A percentile compares a stretch with the other conserved stretches of the same genome.
These are phyloP conservation scores for Vulpes lagopus DNA, from an alignment of 2,113 vertebrate species.

Conservation along the genomic window DNA sequence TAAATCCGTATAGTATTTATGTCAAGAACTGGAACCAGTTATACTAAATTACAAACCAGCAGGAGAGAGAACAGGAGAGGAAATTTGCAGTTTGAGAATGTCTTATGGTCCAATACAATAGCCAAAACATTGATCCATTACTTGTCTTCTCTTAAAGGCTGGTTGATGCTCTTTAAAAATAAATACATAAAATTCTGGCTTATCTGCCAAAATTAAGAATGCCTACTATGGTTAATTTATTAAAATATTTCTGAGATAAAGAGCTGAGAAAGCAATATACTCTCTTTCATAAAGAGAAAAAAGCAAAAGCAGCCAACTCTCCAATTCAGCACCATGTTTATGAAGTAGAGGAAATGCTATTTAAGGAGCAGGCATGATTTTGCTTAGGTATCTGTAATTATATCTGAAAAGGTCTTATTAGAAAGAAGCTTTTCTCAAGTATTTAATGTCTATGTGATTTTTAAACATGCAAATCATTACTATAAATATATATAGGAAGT, in stretches of 20 bases:
- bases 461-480: slow-evolving; percentile 42
- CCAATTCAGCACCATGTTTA: slow-evolving; percentile 51
- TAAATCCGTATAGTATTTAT: background rate
- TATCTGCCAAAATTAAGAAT: slow-evolving; percentile 29
- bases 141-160: background rate
- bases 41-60: background rate
- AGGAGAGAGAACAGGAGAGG: background rate
- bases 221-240: background rate
- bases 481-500: background rate
- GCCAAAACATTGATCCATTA: background rate
- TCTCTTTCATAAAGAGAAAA: slow-evolving; percentile 35
- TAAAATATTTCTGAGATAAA: slow-evolving; percentile 26
- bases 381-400: background rate
- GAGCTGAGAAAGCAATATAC: background rate
- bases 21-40: background rate
- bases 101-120: background rate
- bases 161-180: background rate
- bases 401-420: slow-evolving; percentile 17
- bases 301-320: slow-evolving; percentile 9
- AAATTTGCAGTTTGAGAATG: background rate
- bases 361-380: background rate
- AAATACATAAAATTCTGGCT: background rate
- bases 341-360: background rate
- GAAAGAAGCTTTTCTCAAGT: slow-evolving; percentile 16
- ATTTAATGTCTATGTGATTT: slow-evolving; percentile 1